Base-by-base conservation (phyloP, 2,797 vertebrate species). In the Gambelia wislizenii region DNA sequence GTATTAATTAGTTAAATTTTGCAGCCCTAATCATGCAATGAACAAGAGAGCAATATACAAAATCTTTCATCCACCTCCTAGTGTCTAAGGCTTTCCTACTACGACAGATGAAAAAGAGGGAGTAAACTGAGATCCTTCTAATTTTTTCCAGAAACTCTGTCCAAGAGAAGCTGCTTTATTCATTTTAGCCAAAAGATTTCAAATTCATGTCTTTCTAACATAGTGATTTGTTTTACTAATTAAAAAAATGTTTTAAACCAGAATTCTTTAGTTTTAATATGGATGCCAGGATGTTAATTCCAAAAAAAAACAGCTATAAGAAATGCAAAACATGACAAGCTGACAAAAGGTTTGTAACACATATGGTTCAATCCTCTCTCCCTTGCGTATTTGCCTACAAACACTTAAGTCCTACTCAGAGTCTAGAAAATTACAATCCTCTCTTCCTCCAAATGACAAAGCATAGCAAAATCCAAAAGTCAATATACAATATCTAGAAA, bases 121-220 rank as follows among this genome's bases (percentile, higher is more conserved):
- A 87, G 47, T 42, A 87, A 87, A 79, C 30, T 13, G n/a, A 87
- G 52, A 56, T 33, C 49, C 22, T 84, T 67, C 36, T 81, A 70
- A 72, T 72, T 80, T 42, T 81, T 70, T 81, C 49, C 52, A 87
- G 77, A 87, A 72, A 2, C 49, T 81, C 27, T 44, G 64, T 39
- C 52, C 77, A 69, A 42, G 78, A n/a, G 79, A 44, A 81, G 42
- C 7, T n/a, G 27, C 14, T 36, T 52, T 42, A 39, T 33, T 42
- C 7, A 56, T 52, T 39, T 14, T 30, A 56, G 25, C 77, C 64
- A 80, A 54, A n/a, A 80, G 25, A 87, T 80, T 59, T 87, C 49
- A 70, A 81, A 80, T 70, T 42, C 18, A 56, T 80, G 36, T 56
- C 64, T 52, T 72, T 81, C 56, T 33, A 79, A 81, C 52, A 72